Evolutionary conservation across 2,888 invertebrate species (phyloP), one percentile per base, ranked within the genome.

Genomic region (Apodemia duryi): DNA sequence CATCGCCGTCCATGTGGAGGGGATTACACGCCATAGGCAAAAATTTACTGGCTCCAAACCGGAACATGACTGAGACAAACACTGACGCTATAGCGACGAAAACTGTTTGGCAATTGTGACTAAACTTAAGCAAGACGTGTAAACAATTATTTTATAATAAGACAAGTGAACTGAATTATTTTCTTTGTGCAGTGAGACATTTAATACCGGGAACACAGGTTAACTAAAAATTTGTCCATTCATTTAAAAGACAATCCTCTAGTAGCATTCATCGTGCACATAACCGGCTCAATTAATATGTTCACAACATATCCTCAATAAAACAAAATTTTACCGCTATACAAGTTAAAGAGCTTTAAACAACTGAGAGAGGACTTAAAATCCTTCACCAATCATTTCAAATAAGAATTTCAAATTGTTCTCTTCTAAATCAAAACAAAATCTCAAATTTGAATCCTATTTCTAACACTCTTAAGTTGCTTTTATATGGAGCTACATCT

Each of bases 391-490:
- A 86, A 84, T 80, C 83, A 84, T 78, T 86, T 85, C 84, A 85
- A 89, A 89, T 88, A 83, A 86, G 88, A 90, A 89, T 88, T 88
- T 88, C 84, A 89, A 89, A 88, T 89, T 88, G 85, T 85, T 82
- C 82, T 85, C 84, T 82, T 84, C 83, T 77, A 81, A 79, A 62
- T 9, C 29, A 2, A 10, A 29, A 21, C 1, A 0, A 38, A 21
- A 61, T 64, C n/a, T n/a, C 60, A 11, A 70, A 61, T 68, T 69
- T 69, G 64, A 74, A 75, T 54, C 51, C 64, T 63, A 63, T 32
- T 6, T 10, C 0, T 1, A 28, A 2, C 1, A 0, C 0, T 2
- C 9, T 69, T 67, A 57, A 43, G 61, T 65, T 29, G 13, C 63
- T 63, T 63, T 69, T 63, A 32, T 13, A 28, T 61, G 54, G 32